Percentiles rank a stretch among this genome's conserved stretches.
Conservation (phyloP, 2,888 invertebrate genomes). For the Napeogenes sylphis region DNA sequence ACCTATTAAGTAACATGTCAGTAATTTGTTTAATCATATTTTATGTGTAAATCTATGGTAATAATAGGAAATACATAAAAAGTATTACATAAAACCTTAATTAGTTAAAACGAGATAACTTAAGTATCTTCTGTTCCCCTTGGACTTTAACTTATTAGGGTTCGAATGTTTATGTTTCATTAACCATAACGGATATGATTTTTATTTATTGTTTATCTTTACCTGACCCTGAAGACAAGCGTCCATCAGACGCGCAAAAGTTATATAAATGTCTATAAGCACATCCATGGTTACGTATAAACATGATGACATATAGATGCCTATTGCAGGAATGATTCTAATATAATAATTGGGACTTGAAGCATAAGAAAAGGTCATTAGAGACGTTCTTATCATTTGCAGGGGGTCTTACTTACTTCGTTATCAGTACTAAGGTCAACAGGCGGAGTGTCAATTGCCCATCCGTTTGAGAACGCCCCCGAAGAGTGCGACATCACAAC, state of each 20-base stretch:
- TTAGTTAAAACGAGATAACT: too few relatives aligned
- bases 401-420: conserved; percentile 71
- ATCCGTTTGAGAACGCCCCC: conserved; percentile 59
- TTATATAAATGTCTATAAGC: conserved; percentile 18
- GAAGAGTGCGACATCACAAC: conserved; percentile 54
- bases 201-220: conserved; percentile 13
- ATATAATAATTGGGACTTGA: conserved; percentile 29
- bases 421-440: conserved; percentile 68
- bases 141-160: too few relatives aligned
- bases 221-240: conserved; percentile 28
- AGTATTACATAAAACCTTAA: too few relatives aligned
- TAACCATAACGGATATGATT: background rate
- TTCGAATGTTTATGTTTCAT: background rate
- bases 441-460: conserved; percentile 70
- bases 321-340: conserved; percentile 39
- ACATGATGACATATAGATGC: conserved; percentile 42
- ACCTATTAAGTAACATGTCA: too few relatives aligned
- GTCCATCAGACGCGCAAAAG: conserved; percentile 29
- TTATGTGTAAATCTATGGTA: too few relatives aligned
- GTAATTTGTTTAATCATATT: too few relatives aligned
- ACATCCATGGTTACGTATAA: conserved; percentile 30
- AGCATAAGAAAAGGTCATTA: conserved; percentile 29
- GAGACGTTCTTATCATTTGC: conserved; percentile 50
- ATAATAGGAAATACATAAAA: too few relatives aligned
- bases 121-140: too few relatives aligned